These are phyloP conservation scores for Oxystoma pomonae DNA, from an alignment of 2,888 invertebrate species.

Conservation along the genomic window DNA sequence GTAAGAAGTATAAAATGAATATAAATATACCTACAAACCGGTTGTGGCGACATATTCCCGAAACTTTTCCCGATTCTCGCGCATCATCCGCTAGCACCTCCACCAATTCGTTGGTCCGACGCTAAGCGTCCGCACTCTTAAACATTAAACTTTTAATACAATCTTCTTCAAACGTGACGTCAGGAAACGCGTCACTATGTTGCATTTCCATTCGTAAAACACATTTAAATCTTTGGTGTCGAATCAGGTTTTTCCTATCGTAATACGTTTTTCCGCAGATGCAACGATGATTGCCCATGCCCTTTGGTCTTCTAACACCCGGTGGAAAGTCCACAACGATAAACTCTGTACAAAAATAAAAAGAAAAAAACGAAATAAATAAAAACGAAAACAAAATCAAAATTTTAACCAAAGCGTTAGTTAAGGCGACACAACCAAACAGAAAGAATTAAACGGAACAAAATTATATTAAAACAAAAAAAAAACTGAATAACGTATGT, in stretches of 20 bases:
- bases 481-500: too few species aligned
- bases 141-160: not conserved
- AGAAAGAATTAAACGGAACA: too few species aligned
- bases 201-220: conserved; percentile 17
- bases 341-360: not conserved
- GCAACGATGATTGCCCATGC: conserved; percentile 33
- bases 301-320: conserved; percentile 33
- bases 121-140: not conserved
- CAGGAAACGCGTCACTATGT: not conserved
- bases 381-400: not conserved
- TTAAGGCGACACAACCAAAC: not conserved
- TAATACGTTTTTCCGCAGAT: conserved; percentile 36
- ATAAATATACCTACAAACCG: too few species aligned
- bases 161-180: not conserved
- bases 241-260: conserved; percentile 36
- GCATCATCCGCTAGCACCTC: too few species aligned
- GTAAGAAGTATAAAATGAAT: too few species aligned
- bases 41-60: too few species aligned
- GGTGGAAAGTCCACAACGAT: conserved; percentile 6
- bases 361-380: not conserved
- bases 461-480: too few species aligned
- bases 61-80: too few species aligned
- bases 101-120: too few species aligned
- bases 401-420: not conserved
- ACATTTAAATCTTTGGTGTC: conserved; percentile 36